A percentile compares a stretch with the other conserved stretches of the same genome.
Conservation (phyloP, 2,888 invertebrate genomes). For the Synanthedon tipuliformis region DNA sequence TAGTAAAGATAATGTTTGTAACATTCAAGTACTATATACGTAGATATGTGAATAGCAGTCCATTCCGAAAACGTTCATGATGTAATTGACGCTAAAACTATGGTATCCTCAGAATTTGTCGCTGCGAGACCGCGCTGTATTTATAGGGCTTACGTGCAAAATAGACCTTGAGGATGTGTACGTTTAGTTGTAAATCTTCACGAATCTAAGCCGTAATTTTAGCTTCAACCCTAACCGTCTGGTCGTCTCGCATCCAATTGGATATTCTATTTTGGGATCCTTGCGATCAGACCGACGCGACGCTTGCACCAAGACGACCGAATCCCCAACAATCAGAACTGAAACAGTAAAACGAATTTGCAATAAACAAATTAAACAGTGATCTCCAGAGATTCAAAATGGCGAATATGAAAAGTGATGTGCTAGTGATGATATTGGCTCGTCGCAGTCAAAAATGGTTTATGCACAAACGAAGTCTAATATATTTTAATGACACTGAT, state of each 20-base stretch:
- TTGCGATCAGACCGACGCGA: slow-evolving; percentile 20
- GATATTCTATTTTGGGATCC: slow-evolving; percentile 50
- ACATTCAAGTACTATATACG: too few species aligned
- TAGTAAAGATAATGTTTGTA: too few species aligned
- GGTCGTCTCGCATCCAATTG: slow-evolving; percentile 49
- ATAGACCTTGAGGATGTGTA: slow-evolving; percentile 13
- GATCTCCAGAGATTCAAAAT: neutral
- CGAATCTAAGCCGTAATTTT: slow-evolving; percentile 37
- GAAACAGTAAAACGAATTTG: slow-evolving; percentile 23
- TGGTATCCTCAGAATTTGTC: neutral
- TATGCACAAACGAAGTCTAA: neutral
- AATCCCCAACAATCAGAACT: slow-evolving; percentile 8
- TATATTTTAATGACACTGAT: slow-evolving; percentile 5
- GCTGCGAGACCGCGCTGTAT: slow-evolving; percentile 2
- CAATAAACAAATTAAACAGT: slow-evolving; percentile 19
- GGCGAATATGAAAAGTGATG: neutral
- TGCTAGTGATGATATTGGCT: neutral
- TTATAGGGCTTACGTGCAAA: slow-evolving; percentile 12
- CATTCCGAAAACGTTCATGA: neutral
- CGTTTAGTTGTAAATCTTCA: slow-evolving; percentile 26
- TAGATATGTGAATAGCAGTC: too few species aligned
- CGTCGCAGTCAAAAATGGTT: neutral
- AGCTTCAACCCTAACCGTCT: slow-evolving; percentile 48
- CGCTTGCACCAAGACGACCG: slow-evolving; percentile 17
- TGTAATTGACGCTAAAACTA: neutral